phyloP scores from a whole-genome alignment of 2,888 invertebrate species.

The Drosophila testacea region DNA sequence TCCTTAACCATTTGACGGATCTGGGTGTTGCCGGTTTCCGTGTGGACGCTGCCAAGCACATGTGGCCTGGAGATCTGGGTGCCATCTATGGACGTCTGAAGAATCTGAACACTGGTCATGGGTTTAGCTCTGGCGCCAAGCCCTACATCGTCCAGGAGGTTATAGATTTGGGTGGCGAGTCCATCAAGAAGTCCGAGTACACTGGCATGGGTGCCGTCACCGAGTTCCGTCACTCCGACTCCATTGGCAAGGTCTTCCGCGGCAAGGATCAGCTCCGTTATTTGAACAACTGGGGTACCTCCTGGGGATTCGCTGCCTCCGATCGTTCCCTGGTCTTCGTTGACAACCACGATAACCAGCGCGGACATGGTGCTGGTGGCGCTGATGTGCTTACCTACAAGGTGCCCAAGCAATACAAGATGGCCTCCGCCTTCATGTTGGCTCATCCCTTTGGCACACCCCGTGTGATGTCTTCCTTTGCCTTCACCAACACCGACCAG shows the following conservation, averaged over 20 bases:
- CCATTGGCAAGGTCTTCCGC: constrained; percentile 86
- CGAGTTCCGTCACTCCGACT: constrained; percentile 88
- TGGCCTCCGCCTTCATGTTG: constrained; percentile 94
- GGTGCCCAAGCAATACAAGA: constrained; percentile 89
- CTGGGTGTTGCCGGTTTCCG: constrained; percentile 94
- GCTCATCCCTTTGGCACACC: constrained; percentile 93
- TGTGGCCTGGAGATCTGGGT: constrained; percentile 91
- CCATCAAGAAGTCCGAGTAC: constrained; percentile 86
- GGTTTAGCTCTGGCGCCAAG: constrained; percentile 88
- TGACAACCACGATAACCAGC: constrained; percentile 96
- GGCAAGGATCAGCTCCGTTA: constrained; percentile 88
- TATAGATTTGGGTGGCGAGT: constrained; percentile 88
- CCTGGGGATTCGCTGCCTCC: constrained; percentile 89
- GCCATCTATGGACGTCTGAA: constrained; percentile 87
- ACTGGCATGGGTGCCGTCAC: constrained; percentile 88
- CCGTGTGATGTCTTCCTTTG: constrained; percentile 94
- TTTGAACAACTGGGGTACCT: constrained; percentile 88
- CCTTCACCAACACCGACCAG: constrained; percentile 87
- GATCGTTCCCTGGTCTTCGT: constrained; percentile 91
- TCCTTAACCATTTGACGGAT: constrained; percentile 84
- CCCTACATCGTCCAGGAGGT: constrained; percentile 92
- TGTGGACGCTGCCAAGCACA: constrained; percentile 92
- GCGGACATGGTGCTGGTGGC: constrained; percentile 89
- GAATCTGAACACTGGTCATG: constrained; percentile 88
- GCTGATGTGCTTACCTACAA: constrained; percentile 90